Evolutionary conservation across 2,888 invertebrate species (phyloP), one percentile per base, ranked within the genome.

Genomic region (Trilocha varians): DNA sequence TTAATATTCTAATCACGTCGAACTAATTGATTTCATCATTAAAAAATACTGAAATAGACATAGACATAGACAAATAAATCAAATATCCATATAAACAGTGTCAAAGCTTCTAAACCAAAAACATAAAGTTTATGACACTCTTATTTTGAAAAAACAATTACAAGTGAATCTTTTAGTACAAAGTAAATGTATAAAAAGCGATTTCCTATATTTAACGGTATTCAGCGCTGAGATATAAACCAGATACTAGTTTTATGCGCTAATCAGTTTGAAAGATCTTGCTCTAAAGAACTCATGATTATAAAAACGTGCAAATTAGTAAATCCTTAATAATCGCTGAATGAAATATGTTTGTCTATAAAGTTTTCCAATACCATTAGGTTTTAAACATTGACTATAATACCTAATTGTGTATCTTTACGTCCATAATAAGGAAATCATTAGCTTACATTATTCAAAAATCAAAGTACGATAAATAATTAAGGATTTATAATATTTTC

Each of bases 201-300:
- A 60, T 61, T 53, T 57, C 53, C 53, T 63, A 54, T 61, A 55
- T 56, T 59, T 59, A 57, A 55, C 42, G 40, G 45, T 43, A 53
- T 44, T 45, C 42, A 42, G 50, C 43, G 40, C 41, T 46, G 41
- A 50, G 44, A 52, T 46, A 44, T 45, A 43, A 50, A 54, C 45
- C 52, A 53, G 51, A 47, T 41, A 45, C 38, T 38, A 18, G 40
- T 42, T 43, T 34, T 37, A 2, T 25, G 39, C 32, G 42, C 42
- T 44, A 39, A 44, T 44, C 42, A 35, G 46, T 39, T 43, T 38
- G 37, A 48, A 25, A 48, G 39, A 48, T 38, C 38, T 44, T 14
- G 16, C 41, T 45, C 35, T 17, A 41, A 37, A 42, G 42, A 42
- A 44, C 35, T 32, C 17, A 16, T 36, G 16, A 36, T 36, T 36